These are phyloP conservation scores for Eudyptes chrysolophus DNA, from an alignment of 2,113 vertebrate genomes.

Conservation along the genomic window DNA sequence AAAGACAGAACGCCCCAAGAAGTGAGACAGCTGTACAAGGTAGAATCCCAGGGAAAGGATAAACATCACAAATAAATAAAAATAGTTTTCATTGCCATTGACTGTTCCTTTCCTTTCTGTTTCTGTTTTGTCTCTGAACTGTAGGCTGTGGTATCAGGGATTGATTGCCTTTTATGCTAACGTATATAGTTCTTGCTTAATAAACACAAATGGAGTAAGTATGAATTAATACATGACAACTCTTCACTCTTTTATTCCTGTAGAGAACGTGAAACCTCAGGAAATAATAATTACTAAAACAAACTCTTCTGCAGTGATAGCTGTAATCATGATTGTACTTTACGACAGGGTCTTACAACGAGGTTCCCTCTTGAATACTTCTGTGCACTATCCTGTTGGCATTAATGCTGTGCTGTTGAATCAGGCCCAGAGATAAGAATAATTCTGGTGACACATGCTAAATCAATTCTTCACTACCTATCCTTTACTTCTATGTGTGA, in stretches of 20 bases:
- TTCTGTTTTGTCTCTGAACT: neutral
- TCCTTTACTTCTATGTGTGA: neutral
- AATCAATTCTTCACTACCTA: neutral
- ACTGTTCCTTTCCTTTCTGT: neutral
- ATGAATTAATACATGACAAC: neutral
- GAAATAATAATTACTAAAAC: neutral
- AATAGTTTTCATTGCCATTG: neutral
- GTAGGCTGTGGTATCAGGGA: neutral
- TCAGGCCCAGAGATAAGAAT: neutral
- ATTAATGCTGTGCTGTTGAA: neutral
- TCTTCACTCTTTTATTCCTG: neutral
- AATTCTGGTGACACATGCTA: neutral
- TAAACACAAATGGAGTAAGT: neutral
- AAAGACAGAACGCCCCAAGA: neutral
- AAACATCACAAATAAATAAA: neutral
- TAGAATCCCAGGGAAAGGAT: neutral
- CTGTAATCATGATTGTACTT: neutral
- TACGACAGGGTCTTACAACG: neutral
- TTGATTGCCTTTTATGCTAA: neutral
- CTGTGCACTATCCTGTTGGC: fast-evolving
- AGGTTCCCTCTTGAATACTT: neutral
- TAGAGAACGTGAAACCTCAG: neutral
- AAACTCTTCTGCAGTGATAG: neutral
- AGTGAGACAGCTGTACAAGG: neutral
- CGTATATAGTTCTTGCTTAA: neutral